These are phyloP conservation scores for Drosophila quasianomalipes DNA, from an alignment of 2,888 invertebrate genomes.

Conservation along the genomic window DNA sequence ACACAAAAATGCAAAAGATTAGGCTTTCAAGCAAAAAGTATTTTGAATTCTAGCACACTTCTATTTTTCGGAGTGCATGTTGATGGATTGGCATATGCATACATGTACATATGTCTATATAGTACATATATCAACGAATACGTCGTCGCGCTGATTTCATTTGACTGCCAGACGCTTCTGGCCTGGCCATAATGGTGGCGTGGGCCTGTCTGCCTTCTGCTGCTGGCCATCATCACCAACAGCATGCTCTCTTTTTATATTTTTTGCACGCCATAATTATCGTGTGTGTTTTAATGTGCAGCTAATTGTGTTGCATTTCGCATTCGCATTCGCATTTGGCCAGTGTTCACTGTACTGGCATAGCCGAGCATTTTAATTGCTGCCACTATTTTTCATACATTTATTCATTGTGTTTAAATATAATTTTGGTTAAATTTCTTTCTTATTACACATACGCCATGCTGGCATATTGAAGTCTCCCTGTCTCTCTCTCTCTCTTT, in stretches of 20 bases:
- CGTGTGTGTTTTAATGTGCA: slow-evolving; percentile 82
- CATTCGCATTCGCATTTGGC: slow-evolving; percentile 32
- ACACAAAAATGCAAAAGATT: background rate
- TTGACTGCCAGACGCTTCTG: slow-evolving; percentile 65
- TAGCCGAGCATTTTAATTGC: slow-evolving; percentile 82
- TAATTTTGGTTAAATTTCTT: slow-evolving; percentile 56
- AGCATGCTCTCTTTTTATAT: slow-evolving; percentile 1
- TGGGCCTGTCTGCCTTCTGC: slow-evolving; percentile 39
- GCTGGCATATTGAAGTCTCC: slow-evolving; percentile 34
- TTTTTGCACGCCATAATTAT: slow-evolving; percentile 79
- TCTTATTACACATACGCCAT: slow-evolving; percentile 74
- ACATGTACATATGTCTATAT: background rate
- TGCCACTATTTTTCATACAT: slow-evolving; percentile 53
- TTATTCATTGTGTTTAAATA: slow-evolving; percentile 60
- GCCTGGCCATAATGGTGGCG: slow-evolving; percentile 49
- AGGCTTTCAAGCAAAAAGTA: background rate
- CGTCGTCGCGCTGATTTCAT: slow-evolving; percentile 79
- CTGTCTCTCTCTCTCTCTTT: slow-evolving; percentile 4
- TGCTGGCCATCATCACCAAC: slow-evolving; percentile 63
- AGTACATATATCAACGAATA: slow-evolving; percentile 57
- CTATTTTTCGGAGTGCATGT: slow-evolving; percentile 4
- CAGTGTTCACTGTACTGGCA: slow-evolving; percentile 42
- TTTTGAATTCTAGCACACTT: background rate
- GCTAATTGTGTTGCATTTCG: slow-evolving; percentile 82
- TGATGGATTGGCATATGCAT: slow-evolving; percentile 12